phyloP scores from a whole-genome alignment of 2,113 vertebrate genomes.

The Alosa alosa region DNA sequence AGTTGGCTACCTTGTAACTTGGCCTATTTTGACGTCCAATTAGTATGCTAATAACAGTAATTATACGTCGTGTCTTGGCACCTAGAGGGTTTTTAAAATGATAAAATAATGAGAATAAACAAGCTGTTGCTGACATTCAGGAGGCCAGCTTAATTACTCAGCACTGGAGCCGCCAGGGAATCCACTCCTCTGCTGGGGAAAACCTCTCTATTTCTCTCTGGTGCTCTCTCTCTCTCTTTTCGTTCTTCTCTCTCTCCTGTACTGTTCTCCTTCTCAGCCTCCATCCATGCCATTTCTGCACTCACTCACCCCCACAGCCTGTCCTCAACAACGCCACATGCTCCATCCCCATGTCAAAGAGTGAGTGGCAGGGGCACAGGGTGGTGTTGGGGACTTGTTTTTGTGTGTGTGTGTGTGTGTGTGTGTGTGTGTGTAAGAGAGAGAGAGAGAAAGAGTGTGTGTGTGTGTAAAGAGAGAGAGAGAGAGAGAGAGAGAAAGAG shows the following conservation, averaged over 20 bases:
- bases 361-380: background rate
- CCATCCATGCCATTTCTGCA: background rate
- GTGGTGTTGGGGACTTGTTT: background rate
- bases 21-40: conserved; percentile 88
- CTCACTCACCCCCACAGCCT: too few species aligned
- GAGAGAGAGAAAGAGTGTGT: too few species aligned
- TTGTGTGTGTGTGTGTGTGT: background rate
- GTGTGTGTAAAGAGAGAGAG: too few species aligned
- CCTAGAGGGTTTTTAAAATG: conserved; percentile 91
- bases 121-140: conserved; percentile 86
- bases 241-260: background rate
- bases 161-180: conserved; percentile 79
- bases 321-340: background rate
- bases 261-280: background rate
- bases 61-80: conserved; percentile 88
- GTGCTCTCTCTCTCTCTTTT: background rate
- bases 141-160: conserved; percentile 87
- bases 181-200: conserved; percentile 66
- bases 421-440: too few species aligned
- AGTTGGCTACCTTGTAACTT: conserved; percentile 86
- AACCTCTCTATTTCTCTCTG: conserved; percentile 68
- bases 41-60: conserved; percentile 94
- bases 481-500: too few species aligned
- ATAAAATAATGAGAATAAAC: conserved; percentile 94
- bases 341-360: background rate